Base-by-base conservation (phyloP, 2,113 vertebrate genomes). In the Hippoglossus stenolepis region DNA sequence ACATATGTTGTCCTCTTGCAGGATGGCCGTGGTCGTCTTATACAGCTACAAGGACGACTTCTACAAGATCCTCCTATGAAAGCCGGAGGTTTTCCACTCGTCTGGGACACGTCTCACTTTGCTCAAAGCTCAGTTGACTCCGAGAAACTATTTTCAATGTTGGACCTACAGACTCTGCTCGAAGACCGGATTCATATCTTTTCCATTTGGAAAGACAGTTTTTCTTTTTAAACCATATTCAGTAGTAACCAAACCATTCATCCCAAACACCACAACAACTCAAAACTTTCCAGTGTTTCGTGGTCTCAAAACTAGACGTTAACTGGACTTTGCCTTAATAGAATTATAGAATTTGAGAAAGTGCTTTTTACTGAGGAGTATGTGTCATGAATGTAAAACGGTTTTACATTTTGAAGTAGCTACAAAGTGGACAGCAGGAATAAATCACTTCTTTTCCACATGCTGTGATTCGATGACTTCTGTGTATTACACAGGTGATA, bases 31-130 rank as follows among this genome's bases (percentile, higher is more conserved):
- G 23, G 94, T 99, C 45, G 93, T 99, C 77, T 93, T 99, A 57
- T 99, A 99, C 90, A 98, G 97, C 92, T 98, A 97, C 91, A 95
- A 92, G 90, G 97, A 98, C 0, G 98, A 99, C 84, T 97, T 96
- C 88, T 97, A 97, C 92, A 97, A 97, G 93, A 94, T 97, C 89
- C 93, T 99, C 24, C 94, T 99, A 70, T 99, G 94, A 94, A 66
- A 24, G 74, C 61, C 57, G 61, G 40, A 56, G 26, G 20, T 17
- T 10, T 40, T 59, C 17, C 53, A 18, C 23, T 14, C 10, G 14
- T 61, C 59, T n/a, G 56, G 62, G 61, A 60, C 24, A 60, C 3
- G 23, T 51, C 70, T 51, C 4, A 2, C n/a, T 49, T 23, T 62
- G 26, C 18, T 65, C 23, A 5, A 63, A 49, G 31, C 54, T 60